Percentiles rank a stretch among this genome's conserved stretches.
These are phyloP conservation scores for Anguilla megastoma DNA, from an alignment of 2,797 vertebrate species.

Conservation along the genomic window DNA sequence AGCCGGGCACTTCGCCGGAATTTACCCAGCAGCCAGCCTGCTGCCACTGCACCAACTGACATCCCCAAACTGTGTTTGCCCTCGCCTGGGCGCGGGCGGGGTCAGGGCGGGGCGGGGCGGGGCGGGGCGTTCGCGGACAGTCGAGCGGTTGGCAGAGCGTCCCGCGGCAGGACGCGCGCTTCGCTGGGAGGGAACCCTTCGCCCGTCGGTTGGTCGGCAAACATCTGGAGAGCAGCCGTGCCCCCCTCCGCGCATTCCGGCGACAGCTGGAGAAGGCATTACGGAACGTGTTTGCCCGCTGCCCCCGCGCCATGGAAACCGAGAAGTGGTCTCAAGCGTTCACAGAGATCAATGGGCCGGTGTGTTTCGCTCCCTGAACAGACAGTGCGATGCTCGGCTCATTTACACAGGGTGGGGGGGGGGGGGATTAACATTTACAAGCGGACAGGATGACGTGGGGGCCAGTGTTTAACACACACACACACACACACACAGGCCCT, in stretches of 20 bases:
- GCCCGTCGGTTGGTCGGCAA: slow-evolving; percentile 60
- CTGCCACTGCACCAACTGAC: neutral
- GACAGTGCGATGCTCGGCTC: neutral
- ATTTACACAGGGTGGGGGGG: neutral
- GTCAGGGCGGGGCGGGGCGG: neutral
- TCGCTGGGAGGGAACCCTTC: slow-evolving; percentile 40
- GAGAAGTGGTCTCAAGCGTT: neutral
- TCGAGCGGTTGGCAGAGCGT: neutral
- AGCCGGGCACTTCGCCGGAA: neutral
- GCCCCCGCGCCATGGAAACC: neutral
- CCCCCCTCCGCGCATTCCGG: slow-evolving; percentile 41
- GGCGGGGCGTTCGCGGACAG: slow-evolving; percentile 31
- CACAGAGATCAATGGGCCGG: neutral
- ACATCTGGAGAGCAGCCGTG: slow-evolving; percentile 62
- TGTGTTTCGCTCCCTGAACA: neutral
- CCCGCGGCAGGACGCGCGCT: neutral
- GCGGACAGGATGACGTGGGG: neutral
- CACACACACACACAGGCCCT: slow-evolving; percentile 28
- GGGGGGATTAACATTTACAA: neutral
- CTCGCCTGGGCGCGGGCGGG: neutral
- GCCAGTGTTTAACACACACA: neutral
- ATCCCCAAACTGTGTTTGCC: neutral
- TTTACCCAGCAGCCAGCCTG: neutral
- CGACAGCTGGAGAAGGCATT: slow-evolving; percentile 70
- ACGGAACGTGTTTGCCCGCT: slow-evolving; percentile 39